Conservation (phyloP, 2,888 invertebrate species). For the Brachylomia viminalis region DNA sequence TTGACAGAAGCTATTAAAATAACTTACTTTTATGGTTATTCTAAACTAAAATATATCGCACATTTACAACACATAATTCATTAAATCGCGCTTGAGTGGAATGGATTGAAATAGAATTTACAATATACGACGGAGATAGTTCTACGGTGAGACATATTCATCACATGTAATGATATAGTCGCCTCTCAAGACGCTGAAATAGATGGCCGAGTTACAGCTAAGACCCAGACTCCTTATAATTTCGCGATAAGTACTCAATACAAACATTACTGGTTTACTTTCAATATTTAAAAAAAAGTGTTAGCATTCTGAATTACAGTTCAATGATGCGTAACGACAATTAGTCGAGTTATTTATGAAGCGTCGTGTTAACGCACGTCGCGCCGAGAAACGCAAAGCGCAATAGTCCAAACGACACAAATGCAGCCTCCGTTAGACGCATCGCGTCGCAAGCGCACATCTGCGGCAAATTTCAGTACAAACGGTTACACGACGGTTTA, state of each 20-base stretch:
- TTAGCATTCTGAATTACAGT: constrained; percentile 58
- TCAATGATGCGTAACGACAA: constrained; percentile 64
- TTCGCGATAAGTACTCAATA: constrained; percentile 22
- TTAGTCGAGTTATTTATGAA: constrained; percentile 67
- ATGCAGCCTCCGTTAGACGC: constrained; percentile 72
- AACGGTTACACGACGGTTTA: constrained; percentile 77
- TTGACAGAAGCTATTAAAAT: constrained; percentile 57
- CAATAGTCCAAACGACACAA: constrained; percentile 70
- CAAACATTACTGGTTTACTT: constrained; percentile 26
- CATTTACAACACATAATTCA: constrained; percentile 33
- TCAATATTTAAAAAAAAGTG: constrained; percentile 47
- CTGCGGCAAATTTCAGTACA: constrained; percentile 77
- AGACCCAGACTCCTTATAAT: constrained; percentile 10
- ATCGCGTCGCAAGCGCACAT: constrained; percentile 63
- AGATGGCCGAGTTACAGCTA: not conserved
- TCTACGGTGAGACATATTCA: not conserved
- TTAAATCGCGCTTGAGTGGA: constrained; percentile 21
- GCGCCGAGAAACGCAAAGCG: constrained; percentile 65
- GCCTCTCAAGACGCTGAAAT: constrained; percentile 9
- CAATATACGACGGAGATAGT: not conserved
- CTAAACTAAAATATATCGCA: constrained; percentile 41
- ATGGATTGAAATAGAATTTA: not conserved
- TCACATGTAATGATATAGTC: not conserved
- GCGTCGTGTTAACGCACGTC: constrained; percentile 39
- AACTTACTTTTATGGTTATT: constrained; percentile 65